phyloP scores from a whole-genome alignment of 1,140 invertebrate species.

The Colletes gigas region DNA sequence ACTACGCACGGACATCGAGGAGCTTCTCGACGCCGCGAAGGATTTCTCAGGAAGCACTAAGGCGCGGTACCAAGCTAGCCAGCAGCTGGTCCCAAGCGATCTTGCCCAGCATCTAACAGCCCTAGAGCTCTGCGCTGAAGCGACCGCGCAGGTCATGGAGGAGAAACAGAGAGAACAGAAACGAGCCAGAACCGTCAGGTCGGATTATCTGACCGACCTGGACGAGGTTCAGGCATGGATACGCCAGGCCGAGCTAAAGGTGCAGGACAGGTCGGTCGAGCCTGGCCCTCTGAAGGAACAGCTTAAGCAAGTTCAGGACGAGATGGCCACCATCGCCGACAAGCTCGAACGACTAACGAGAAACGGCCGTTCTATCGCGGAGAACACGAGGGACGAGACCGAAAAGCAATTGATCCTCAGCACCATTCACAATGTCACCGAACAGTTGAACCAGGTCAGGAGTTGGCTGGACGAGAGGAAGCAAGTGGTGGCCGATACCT shows the following conservation, averaged over 20 bases:
- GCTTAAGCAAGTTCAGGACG: slow-evolving; percentile 88
- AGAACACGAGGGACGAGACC: slow-evolving; percentile 88
- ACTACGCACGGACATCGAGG: slow-evolving; percentile 80
- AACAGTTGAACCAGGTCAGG: slow-evolving; percentile 89
- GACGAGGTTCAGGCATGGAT: slow-evolving; percentile 92
- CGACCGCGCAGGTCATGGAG: slow-evolving; percentile 89
- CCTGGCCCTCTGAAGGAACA: slow-evolving; percentile 89
- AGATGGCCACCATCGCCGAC: slow-evolving; percentile 87
- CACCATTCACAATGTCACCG: slow-evolving; percentile 88
- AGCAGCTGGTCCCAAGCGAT: slow-evolving; percentile 88
- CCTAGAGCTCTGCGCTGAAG: slow-evolving; percentile 90
- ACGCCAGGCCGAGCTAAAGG: slow-evolving; percentile 89
- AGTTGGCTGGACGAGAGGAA: slow-evolving; percentile 91
- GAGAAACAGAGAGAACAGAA: slow-evolving; percentile 93
- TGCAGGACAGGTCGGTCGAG: slow-evolving; percentile 90
- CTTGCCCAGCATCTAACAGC: slow-evolving; percentile 88
- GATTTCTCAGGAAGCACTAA: slow-evolving; percentile 85
- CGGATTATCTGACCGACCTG: slow-evolving; percentile 89
- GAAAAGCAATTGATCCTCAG: slow-evolving; percentile 89
- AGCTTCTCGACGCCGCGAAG: slow-evolving; percentile 83
- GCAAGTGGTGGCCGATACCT: slow-evolving; percentile 90
- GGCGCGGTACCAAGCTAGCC: slow-evolving; percentile 85
- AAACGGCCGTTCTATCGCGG: slow-evolving; percentile 89
- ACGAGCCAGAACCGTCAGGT: slow-evolving; percentile 89
- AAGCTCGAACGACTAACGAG: slow-evolving; percentile 89